Base-by-base conservation (phyloP, 2,888 invertebrate species). In the Morpho achilles region DNA sequence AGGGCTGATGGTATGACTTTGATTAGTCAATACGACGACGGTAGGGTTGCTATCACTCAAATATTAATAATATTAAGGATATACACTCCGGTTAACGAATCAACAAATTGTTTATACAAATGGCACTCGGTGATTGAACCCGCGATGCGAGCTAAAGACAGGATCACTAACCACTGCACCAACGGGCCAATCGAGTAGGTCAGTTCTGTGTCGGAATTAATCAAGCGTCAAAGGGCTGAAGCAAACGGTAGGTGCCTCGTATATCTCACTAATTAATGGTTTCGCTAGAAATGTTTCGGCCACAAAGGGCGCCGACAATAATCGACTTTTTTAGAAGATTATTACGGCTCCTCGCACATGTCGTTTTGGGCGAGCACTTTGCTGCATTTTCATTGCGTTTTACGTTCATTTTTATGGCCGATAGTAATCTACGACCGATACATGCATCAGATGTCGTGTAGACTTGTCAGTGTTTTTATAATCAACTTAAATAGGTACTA, bases 201-300 rank as follows among this genome's bases (percentile, higher is more conserved):
- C 83, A 87, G 85, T 83, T 83, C 82, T 84, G 83, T 87, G 83
- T 84, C 80, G 85, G 87, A 87, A 87, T 87, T 89, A 87, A 88
- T 87, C 88, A 87, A 86, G 80, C 86, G 80, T 86, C 87, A 87
- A 88, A 87, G 86, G 82, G 77, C 81, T 83, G 80, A 84, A 84
- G 80, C 80, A 76, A 84, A 81, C 80, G 80, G 81, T 77, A 77
- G 76, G 77, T 74, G 76, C 75, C 80, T 82, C 86, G 82, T 89
- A 88, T 88, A 86, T 89, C 86, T 84, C 72, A 80, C 82, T 87
- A 89, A 89, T 89, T 88, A 87, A 89, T 88, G 86, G 85, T 81
- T 85, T 86, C 79, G 82, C 86, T 84, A 83, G 86, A 79, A 81
- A 76, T 71, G 74, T 81, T 82, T 80, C 79, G 78, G 79, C 79